Percentiles rank a stretch among this genome's conserved stretches.
Conservation (phyloP, 2,113 vertebrate species). For the Astur gentilis region DNA sequence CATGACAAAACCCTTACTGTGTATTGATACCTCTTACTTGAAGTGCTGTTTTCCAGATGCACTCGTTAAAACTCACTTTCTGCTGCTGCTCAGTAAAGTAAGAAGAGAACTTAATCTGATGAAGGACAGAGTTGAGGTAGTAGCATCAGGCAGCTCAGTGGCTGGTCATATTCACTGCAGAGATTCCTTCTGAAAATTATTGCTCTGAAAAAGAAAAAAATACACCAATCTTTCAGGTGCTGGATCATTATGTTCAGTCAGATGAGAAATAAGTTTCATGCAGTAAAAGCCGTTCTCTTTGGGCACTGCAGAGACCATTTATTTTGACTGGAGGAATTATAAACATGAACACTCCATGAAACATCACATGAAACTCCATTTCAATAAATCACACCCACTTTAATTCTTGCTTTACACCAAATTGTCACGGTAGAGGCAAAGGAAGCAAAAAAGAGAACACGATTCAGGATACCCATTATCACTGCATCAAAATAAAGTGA, state of each 20-base stretch:
- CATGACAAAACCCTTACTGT: neutral
- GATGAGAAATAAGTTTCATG: neutral
- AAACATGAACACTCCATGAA: neutral
- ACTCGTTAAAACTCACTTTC: constrained; percentile 16
- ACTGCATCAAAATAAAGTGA: neutral
- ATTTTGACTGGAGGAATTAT: neutral
- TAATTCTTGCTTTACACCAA: neutral
- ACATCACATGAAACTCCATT: neutral
- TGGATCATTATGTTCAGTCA: neutral
- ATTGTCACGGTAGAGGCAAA: neutral
- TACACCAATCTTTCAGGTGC: neutral
- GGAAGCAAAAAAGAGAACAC: neutral
- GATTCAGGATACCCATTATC: neutral
- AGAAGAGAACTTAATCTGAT: neutral
- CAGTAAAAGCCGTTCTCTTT: neutral
- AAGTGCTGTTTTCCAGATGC: neutral
- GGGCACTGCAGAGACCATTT: neutral
- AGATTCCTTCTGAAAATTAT: neutral
- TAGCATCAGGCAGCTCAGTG: neutral
- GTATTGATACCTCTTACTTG: neutral
- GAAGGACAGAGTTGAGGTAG: neutral
- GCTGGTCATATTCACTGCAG: neutral
- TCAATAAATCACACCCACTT: neutral
- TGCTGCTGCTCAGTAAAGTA: neutral
- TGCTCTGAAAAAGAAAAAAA: constrained; percentile 10